Evolutionary conservation across 1,140 invertebrate genomes (phyloP).

Genomic region (Aricia agestis): DNA sequence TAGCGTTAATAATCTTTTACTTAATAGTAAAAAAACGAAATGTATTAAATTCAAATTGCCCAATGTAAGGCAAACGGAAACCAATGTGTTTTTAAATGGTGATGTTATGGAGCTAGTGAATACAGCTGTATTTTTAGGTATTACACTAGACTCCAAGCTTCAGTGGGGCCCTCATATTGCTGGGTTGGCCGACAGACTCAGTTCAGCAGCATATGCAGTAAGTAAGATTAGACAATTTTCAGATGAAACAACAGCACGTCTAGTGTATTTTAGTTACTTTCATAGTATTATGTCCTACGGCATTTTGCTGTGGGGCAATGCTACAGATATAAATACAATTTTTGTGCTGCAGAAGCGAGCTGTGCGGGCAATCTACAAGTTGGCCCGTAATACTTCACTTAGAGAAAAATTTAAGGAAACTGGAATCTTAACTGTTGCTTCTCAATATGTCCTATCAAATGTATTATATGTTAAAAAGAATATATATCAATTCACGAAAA

Average conservation of each 20-base stretch:
- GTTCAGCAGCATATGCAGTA: no score
- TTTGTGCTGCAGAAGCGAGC: conserved; percentile 21
- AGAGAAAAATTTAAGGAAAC: conserved; percentile 23
- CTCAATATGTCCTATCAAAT: conserved; percentile 19
- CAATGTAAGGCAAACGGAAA: no score
- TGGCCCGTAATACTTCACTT: conserved; percentile 13
- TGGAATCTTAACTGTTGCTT: conserved; percentile 13
- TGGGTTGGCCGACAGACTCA: no score
- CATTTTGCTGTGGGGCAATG: conserved; percentile 16
- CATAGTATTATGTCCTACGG: background rate
- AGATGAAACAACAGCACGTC: no score
- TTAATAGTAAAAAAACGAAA: background rate
- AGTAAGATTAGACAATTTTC: no score
- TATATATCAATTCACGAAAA: background rate
- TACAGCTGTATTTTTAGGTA: no score
- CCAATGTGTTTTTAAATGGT: no score
- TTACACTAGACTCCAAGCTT: no score
- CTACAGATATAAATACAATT: conserved; percentile 16
- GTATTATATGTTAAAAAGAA: conserved; percentile 18
- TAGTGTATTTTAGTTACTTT: no score
- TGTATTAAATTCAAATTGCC: no score
- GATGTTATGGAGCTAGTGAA: no score
- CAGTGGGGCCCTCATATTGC: no score
- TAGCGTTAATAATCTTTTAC: background rate
- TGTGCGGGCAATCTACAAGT: conserved; percentile 16